Evolutionary conservation across 2,113 vertebrate species (phyloP).

Genomic region (Serinus canaria): DNA sequence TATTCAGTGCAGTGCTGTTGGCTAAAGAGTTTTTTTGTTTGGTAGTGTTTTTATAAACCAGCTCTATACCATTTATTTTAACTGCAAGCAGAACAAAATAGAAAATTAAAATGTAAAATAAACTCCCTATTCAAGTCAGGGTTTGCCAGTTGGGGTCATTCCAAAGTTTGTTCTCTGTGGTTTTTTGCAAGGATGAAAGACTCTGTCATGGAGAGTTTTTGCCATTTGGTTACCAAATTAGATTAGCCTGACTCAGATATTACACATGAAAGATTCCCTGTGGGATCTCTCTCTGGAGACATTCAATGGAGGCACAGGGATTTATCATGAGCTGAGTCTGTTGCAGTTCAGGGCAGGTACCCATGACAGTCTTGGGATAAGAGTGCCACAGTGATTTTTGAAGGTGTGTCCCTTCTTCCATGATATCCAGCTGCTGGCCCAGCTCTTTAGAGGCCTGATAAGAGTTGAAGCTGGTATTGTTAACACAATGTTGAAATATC

Average conservation of each 20-base stretch:
- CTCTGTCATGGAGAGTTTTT: not conserved
- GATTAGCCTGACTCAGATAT: not conserved
- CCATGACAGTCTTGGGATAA: not conserved
- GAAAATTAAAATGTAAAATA: slow-evolving; percentile 44
- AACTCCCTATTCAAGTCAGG: not conserved
- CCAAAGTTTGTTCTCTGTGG: not conserved
- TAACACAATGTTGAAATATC: not conserved
- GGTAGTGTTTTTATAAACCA: slow-evolving; percentile 42
- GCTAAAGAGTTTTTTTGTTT: slow-evolving; percentile 44
- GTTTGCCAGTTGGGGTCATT: not conserved
- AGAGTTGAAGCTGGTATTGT: not conserved
- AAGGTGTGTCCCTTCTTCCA: not conserved
- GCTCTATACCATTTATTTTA: slow-evolving; percentile 13
- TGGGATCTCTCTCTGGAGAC: not conserved
- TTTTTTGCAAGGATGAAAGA: not conserved
- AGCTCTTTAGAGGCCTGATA: not conserved
- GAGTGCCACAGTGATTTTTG: not conserved
- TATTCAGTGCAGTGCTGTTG: slow-evolving; percentile 14
- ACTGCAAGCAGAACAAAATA: slow-evolving; percentile 21
- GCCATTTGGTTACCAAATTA: not conserved
- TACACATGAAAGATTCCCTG: not conserved
- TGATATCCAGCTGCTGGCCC: not conserved
- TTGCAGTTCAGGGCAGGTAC: not conserved
- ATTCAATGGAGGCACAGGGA: not conserved
- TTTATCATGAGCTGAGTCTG: not conserved